Evolutionary conservation across 2,888 invertebrate genomes (phyloP), one percentile per base, ranked within the genome.

Genomic region (Phengaris alcon): DNA sequence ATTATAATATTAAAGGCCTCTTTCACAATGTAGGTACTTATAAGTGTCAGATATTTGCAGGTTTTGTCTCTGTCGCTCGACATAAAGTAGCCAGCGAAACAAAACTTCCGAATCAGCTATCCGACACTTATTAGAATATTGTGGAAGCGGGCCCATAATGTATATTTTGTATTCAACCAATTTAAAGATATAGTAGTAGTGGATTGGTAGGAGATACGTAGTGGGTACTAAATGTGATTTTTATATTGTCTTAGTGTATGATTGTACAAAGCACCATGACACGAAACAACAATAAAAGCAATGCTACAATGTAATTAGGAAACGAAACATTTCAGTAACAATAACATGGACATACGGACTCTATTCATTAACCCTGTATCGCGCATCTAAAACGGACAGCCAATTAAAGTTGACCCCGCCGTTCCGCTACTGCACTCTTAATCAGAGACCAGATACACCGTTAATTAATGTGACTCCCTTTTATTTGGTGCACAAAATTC

Each of bases 351-450:
- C 89, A 86, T 89, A 88, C 88, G 84, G 85, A 82, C 83, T 86
- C 88, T 89, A 91, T 91, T 91, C 90, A 91, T 91, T 91, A 90
- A 90, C 84, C 84, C 84, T 77, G 87, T 91, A 91, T 92, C 92
- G 88, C 87, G 85, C 88, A 92, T 92, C 91, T 91, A 88, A 90
- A 87, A 88, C 88, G 75, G 83, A 79, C 83, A 87, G 87, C 90
- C 91, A 91, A 91, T 90, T 91, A 91, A 90, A 90, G 88, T 89
- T 90, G 90, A 91, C 90, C 91, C 87, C 84, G 85, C 78, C 86
- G 88, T 88, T 89, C 85, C 88, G 88, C 87, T 87, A 86, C 86
- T 90, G 90, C 88, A 90, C 91, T 91, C 90, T 93, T 91, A 93
- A 91, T 91, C 91, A 90, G 89, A 82, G 85, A 84, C 80, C 84